These are phyloP conservation scores for Gymnothorax reevesii DNA, from an alignment of 2,797 vertebrate genomes.

Conservation along the genomic window DNA sequence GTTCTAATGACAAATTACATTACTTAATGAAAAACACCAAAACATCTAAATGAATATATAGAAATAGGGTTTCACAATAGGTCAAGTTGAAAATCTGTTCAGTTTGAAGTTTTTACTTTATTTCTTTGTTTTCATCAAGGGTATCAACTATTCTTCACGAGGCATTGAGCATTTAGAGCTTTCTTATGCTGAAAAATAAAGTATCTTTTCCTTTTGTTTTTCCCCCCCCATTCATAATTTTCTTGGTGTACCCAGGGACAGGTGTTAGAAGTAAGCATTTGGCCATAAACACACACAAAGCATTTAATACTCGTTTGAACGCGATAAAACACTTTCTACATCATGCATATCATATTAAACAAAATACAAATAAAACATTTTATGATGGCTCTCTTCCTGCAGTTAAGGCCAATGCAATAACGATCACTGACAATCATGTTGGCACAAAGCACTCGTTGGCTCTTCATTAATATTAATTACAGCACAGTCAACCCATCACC, in stretches of 20 bases:
- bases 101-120: too few species aligned
- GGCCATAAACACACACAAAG: neutral
- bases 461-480: neutral
- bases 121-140: too few species aligned
- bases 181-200: too few species aligned
- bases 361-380: neutral
- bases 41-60: too few species aligned
- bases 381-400: neutral
- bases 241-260: neutral
- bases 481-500: neutral
- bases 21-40: too few species aligned
- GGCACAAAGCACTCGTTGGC: neutral
- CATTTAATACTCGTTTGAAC: neutral
- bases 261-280: neutral
- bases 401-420: neutral
- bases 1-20: too few species aligned
- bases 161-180: too few species aligned
- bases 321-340: neutral
- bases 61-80: too few species aligned
- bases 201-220: too few species aligned
- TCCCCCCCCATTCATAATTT: neutral
- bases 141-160: too few species aligned
- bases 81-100: too few species aligned
- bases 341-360: neutral
- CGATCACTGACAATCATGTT: neutral